Evolutionary conservation across 2,888 invertebrate genomes (phyloP).

Genomic region (Drepanosiphum platanoidis): DNA sequence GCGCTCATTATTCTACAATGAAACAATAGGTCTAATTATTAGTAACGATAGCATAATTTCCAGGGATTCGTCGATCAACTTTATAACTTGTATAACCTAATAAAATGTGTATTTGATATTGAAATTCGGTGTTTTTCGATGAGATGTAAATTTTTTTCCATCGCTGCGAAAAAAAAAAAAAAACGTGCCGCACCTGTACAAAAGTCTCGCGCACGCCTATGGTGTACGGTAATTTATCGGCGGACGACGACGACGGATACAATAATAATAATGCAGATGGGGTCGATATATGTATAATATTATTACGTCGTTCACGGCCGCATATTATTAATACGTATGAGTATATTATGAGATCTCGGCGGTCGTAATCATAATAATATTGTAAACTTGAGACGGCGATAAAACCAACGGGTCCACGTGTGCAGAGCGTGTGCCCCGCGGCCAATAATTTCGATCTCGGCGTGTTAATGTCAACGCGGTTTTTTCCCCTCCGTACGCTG

Average conservation of each 20-base stretch:
- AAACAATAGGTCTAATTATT: too few relatives aligned
- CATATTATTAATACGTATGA: background rate
- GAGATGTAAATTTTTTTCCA: too few relatives aligned
- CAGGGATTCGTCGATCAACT: too few relatives aligned
- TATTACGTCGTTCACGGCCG: background rate
- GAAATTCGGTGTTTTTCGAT: too few relatives aligned
- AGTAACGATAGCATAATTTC: too few relatives aligned
- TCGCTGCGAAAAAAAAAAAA: too few relatives aligned
- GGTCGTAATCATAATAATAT: conserved; percentile 13
- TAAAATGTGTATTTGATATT: too few relatives aligned
- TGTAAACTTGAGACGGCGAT: conserved; percentile 8
- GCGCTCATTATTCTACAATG: too few relatives aligned
- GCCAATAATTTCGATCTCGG: background rate
- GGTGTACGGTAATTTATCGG: too few relatives aligned
- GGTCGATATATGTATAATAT: conserved; percentile 20
- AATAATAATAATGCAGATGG: background rate
- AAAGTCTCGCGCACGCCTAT: too few relatives aligned
- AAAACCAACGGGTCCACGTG: background rate
- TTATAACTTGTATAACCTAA: too few relatives aligned
- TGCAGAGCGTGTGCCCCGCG: background rate
- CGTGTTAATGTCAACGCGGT: background rate
- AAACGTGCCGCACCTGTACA: too few relatives aligned
- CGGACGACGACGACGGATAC: background rate
- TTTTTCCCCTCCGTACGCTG: background rate
- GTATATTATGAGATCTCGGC: background rate